A percentile compares a stretch with the other conserved stretches of the same genome.
Conservation (phyloP, 2,888 invertebrate genomes). For the Acrocyrtus sp. region DNA sequence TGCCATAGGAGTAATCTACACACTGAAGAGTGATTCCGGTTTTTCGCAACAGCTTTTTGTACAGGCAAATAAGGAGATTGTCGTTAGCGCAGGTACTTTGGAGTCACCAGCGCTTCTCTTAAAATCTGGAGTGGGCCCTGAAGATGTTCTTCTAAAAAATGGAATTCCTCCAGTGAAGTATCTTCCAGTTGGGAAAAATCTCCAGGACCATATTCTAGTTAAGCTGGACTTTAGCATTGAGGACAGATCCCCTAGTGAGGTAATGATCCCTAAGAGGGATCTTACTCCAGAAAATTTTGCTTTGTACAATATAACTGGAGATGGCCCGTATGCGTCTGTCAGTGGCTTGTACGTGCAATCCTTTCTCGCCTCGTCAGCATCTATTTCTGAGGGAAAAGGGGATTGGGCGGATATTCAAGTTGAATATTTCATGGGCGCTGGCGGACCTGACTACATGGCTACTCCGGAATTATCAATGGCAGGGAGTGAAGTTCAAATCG, state of each 20-base stretch:
- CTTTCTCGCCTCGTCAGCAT: not conserved
- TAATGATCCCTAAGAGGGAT: not conserved
- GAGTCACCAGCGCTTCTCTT: constrained; percentile 4
- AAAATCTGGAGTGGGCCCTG: constrained; percentile 17
- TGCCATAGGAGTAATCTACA: constrained; percentile 12
- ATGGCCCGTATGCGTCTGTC: constrained; percentile 13
- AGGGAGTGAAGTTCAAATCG: not conserved
- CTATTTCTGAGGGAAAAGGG: not conserved
- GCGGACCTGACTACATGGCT: not conserved
- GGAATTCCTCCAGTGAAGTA: not conserved
- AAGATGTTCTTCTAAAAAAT: not conserved
- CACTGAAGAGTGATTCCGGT: not conserved
- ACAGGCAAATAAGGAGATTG: not conserved
- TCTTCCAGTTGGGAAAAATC: constrained; percentile 20
- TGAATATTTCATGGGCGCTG: not conserved
- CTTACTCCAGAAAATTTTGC: not conserved
- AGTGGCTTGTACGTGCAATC: constrained; percentile 3
- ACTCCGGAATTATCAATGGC: not conserved
- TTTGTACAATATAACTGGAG: not conserved
- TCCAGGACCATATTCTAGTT: constrained; percentile 16
- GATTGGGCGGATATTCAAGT: constrained; percentile 24
- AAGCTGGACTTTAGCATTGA: not conserved
- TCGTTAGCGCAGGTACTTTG: constrained; percentile 7
- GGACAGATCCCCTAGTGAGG: not conserved
- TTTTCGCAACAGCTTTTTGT: not conserved